A percentile compares a stretch with the other conserved stretches of the same genome.
Conservation (phyloP, 30 jellyfish, hydroid and myxozoan species). For the Hydractinia symbiolongicarpus region DNA sequence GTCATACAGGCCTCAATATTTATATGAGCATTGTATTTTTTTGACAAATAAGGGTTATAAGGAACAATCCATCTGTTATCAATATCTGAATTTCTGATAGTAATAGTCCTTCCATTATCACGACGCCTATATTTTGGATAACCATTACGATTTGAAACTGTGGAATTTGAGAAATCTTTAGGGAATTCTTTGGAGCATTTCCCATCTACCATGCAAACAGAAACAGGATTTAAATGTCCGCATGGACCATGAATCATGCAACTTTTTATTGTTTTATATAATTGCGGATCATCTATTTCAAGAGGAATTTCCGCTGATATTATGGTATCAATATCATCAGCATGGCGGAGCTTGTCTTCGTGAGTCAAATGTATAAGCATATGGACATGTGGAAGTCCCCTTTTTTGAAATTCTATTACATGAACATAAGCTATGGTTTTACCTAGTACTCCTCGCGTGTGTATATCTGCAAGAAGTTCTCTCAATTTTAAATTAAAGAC, state of each 20-base stretch:
- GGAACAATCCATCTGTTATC: constrained; percentile 66
- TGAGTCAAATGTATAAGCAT: constrained; percentile 44
- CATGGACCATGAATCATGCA: constrained; percentile 80
- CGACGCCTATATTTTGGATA: constrained; percentile 61
- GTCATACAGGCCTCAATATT: constrained; percentile 54
- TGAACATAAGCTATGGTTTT: constrained; percentile 27
- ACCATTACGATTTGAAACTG: constrained; percentile 38
- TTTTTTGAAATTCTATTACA: constrained; percentile 51
- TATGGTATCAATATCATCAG: constrained; percentile 51
- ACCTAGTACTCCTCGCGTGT: constrained; percentile 37
- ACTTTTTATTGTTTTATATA: constrained; percentile 32
- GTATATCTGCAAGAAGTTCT: constrained; percentile 18
- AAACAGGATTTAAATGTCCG: constrained; percentile 41
- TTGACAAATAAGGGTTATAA: constrained; percentile 40
- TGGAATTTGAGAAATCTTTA: constrained; percentile 7
- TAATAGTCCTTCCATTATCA: constrained; percentile 22
- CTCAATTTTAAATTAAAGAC: constrained; percentile 22
- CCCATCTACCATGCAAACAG: constrained; percentile 62
- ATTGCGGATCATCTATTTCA: constrained; percentile 39
- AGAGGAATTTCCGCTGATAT: constrained; percentile 68
- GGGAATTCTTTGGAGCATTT: constrained; percentile 40
- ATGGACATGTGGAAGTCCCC: constrained; percentile 69
- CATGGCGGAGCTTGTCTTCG: constrained; percentile 50
- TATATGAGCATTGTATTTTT: constrained; percentile 52
- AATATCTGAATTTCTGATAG: constrained; percentile 11